Evolutionary conservation across 1,140 invertebrate genomes (phyloP).

Genomic region (Nephila pilipes): DNA sequence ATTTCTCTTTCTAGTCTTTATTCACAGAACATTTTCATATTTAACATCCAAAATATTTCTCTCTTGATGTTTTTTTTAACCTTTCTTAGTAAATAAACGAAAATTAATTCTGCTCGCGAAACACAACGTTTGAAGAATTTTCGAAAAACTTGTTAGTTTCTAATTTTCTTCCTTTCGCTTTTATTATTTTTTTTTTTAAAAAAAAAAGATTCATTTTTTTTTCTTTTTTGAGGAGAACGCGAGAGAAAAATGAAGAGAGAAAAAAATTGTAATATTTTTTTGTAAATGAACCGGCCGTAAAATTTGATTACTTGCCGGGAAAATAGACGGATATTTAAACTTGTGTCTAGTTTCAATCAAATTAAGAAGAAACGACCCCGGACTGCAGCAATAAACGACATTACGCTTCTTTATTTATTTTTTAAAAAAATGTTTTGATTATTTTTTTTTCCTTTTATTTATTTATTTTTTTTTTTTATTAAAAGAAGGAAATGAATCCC

Average conservation of each 20-base stretch:
- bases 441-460: neutral
- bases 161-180: neutral
- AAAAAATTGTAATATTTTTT: neutral
- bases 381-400: neutral
- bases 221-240: too few species aligned
- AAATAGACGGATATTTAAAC: slow-evolving; percentile 6
- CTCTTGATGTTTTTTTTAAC: neutral
- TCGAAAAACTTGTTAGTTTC: slow-evolving; percentile 1
- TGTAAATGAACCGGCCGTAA: neutral
- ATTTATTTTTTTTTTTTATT: neutral
- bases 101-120: neutral
- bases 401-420: too few species aligned
- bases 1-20: neutral
- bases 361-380: neutral
- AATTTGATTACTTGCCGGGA: slow-evolving; percentile 33
- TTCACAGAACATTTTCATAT: neutral
- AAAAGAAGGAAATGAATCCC: slow-evolving; percentile 13
- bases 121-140: neutral
- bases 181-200: neutral
- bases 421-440: neutral
- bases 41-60: neutral
- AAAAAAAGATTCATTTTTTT: too few species aligned
- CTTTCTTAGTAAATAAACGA: neutral
- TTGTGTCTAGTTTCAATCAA: slow-evolving; percentile 18
- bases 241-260: neutral